phyloP scores from a whole-genome alignment of 1,140 invertebrate species.

The Bombus consobrinus region DNA sequence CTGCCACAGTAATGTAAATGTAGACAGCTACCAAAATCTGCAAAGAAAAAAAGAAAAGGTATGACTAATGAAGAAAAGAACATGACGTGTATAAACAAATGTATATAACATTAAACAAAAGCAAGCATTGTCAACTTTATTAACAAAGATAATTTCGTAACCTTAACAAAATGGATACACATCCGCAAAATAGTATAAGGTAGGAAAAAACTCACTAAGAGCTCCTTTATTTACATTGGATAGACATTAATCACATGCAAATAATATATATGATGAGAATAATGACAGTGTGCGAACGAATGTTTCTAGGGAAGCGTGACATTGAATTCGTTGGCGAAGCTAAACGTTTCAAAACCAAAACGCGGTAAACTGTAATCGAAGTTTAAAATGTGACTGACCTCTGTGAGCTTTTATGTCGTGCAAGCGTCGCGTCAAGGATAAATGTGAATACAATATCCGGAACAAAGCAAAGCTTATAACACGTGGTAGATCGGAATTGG shows the following conservation, averaged over 20 bases:
- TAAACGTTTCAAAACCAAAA: constrained; percentile 10
- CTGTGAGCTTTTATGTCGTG: constrained; percentile 37
- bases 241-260: background rate
- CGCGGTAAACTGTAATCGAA: constrained; percentile 46
- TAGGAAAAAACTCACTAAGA: background rate
- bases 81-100: background rate
- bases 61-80: constrained; percentile 2
- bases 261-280: background rate
- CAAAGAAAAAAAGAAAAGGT: constrained; percentile 53
- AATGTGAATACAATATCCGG: constrained; percentile 17
- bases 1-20: constrained; percentile 43
- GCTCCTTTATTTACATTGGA: constrained; percentile 17
- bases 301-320: background rate
- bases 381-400: constrained; percentile 58
- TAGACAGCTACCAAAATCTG: constrained; percentile 62
- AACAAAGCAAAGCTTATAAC: constrained; percentile 12
- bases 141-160: background rate
- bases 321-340: background rate
- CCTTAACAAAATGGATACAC: constrained; percentile 8
- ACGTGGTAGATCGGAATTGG: constrained; percentile 18
- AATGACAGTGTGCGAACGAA: background rate
- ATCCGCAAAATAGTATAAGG: background rate
- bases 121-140: background rate
- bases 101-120: background rate
- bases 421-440: constrained; percentile 49